Percentiles rank a stretch among this genome's conserved stretches.
Conservation (phyloP, 2,113 vertebrate species). For the Dermatemys mawii region DNA sequence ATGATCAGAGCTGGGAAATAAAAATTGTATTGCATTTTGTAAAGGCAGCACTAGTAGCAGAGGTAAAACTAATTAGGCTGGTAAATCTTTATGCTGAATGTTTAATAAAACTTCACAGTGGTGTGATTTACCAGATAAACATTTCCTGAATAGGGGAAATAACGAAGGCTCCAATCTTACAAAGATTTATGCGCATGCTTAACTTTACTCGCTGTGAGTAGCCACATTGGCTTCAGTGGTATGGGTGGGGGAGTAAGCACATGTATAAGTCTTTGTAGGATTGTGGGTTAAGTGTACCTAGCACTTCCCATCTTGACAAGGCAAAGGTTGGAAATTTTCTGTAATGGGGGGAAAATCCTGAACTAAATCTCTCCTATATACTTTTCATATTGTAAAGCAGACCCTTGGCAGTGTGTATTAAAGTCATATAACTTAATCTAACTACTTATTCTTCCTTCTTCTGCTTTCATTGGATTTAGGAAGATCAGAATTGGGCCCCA, state of each 20-base stretch:
- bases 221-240: neutral
- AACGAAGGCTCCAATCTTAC: neutral
- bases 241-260: neutral
- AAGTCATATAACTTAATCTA: neutral
- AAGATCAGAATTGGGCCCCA: fast-evolving
- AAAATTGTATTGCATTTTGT: constrained; percentile 41
- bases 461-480: neutral
- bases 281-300: neutral
- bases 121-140: constrained; percentile 53
- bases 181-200: neutral
- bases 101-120: constrained; percentile 59
- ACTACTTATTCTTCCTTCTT: neutral
- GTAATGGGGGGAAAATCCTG: neutral
- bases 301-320: neutral
- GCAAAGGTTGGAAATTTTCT: neutral
- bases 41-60: constrained; percentile 7
- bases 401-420: neutral
- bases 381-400: neutral
- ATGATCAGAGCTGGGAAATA: constrained; percentile 49
- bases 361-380: neutral
- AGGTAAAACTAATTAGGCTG: constrained; percentile 59
- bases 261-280: neutral
- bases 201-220: neutral
- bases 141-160: constrained; percentile 39
- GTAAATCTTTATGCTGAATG: constrained; percentile 62